Base-by-base conservation (phyloP, 2,113 vertebrate genomes). In the Centrocercus urophasianus region DNA sequence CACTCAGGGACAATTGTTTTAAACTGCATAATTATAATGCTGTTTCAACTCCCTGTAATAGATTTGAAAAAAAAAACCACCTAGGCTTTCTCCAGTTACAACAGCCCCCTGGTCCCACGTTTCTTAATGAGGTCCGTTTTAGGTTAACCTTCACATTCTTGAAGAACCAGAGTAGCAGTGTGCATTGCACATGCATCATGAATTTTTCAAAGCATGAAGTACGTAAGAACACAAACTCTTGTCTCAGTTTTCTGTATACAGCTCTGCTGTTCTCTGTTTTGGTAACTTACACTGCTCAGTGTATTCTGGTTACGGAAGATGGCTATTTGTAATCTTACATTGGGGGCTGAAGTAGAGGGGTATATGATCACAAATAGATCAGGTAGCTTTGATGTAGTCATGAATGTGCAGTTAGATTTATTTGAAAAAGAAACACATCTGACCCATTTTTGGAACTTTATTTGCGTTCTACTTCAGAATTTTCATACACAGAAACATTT, bases 361-460 rank as follows among this genome's bases (percentile, higher is more conserved):
- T 66, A 11, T 24, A 30, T 10, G 19, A 36, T 12, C 38, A 45
- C 28, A n/a, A 66, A 60, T 13, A 76, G 6, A 87, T 84, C 20
- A 76, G 32, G 50, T 48, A 90, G 21, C 10, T 93, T 63, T 82
- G 64, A 76, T 87, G 34, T 34, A n/a, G 38, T 85, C 38, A 32
- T n/a, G 85, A 69, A 56, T 63, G 63, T 79, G 86, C 36, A 48
- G 61, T 59, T 65, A 52, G 25, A 78, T 14, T 79, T 59, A 60
- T 7, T 21, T 74, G 59, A 65, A 91, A 95, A 95, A 93, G 47
- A 89, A 73, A 82, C 38, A 66, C 19, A 64, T 45, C 69, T 91
- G 21, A 72, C 42, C 50, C 28, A 38, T 30, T 63, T 75, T 88
- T 88, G 59, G 42, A 43, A 56, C 65, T 85, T 92, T 73, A 48